These are phyloP conservation scores for Tiliqua scincoides DNA, from an alignment of 2,113 vertebrate species.

Conservation along the genomic window DNA sequence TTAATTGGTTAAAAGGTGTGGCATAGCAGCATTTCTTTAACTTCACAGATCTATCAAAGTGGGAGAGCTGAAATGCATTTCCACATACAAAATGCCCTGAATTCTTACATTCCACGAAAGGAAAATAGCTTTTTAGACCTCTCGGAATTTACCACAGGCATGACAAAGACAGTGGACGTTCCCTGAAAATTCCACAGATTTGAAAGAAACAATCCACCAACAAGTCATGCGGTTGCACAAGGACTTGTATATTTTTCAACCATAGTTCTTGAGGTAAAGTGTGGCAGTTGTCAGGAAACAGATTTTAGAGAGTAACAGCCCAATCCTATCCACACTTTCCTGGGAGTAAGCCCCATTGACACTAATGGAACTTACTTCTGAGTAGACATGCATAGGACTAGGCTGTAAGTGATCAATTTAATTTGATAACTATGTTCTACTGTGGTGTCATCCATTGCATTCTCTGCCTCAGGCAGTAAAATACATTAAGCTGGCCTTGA, in stretches of 20 bases:
- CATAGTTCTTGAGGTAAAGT: neutral
- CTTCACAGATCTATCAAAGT: too few relatives aligned
- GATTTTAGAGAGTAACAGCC: neutral
- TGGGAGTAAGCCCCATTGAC: too few relatives aligned
- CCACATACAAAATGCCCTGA: neutral
- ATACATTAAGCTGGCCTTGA: neutral
- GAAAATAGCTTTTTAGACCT: neutral
- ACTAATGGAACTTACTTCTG: too few relatives aligned
- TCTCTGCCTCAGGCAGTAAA: too few relatives aligned
- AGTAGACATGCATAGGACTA: too few relatives aligned
- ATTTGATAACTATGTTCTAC: neutral
- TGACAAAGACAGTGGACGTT: neutral
- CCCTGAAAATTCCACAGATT: neutral
- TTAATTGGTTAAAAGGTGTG: too few relatives aligned
- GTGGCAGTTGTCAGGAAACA: neutral
- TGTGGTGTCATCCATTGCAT: neutral
- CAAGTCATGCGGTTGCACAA: neutral
- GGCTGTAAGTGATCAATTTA: too few relatives aligned
- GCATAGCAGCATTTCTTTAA: too few relatives aligned
- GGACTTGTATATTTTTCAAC: neutral
- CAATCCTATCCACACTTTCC: too few relatives aligned
- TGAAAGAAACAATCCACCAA: neutral
- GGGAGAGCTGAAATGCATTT: neutral
- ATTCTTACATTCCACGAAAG: neutral
- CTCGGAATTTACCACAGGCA: neutral